Conservation (phyloP, 2,113 vertebrate genomes). For the Ariopsis seemanni region DNA sequence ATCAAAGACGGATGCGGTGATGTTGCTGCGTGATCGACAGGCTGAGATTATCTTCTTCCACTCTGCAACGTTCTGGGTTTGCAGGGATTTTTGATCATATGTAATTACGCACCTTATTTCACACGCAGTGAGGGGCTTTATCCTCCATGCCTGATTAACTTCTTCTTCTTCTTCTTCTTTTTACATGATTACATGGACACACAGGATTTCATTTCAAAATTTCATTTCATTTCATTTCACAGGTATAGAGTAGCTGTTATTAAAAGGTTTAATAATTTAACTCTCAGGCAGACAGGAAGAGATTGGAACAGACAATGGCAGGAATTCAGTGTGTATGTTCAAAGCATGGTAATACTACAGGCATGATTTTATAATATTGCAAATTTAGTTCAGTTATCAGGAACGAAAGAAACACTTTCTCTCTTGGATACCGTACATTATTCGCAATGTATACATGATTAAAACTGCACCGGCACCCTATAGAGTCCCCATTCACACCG, state of each 20-base stretch:
- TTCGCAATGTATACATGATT: conserved; percentile 43
- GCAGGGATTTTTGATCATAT: conserved; percentile 29
- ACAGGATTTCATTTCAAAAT: neutral
- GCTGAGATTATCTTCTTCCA: conserved; percentile 13
- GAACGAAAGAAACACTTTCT: conserved; percentile 19
- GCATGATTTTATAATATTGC: conserved; percentile 44
- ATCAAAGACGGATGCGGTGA: neutral
- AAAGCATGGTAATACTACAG: neutral
- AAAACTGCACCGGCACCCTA: conserved; percentile 40
- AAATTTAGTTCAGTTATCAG: conserved; percentile 52
- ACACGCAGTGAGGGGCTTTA: conserved; percentile 15
- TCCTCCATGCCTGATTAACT: neutral
- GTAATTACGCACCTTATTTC: conserved; percentile 25
- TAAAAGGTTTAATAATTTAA: neutral
- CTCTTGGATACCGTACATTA: conserved; percentile 40
- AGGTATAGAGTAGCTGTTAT: neutral
- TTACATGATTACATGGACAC: neutral
- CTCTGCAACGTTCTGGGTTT: neutral
- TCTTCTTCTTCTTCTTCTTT: neutral
- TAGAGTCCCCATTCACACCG: neutral
- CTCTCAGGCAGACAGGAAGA: neutral
- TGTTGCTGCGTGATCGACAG: conserved; percentile 38
- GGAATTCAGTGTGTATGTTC: conserved; percentile 49
- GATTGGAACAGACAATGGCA: conserved; percentile 21
- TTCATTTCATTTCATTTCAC: conserved; percentile 17